A percentile compares a stretch with the other conserved stretches of the same genome.
These are phyloP conservation scores for Melanocharis versteri DNA, from an alignment of 2,113 vertebrate species.

Conservation along the genomic window DNA sequence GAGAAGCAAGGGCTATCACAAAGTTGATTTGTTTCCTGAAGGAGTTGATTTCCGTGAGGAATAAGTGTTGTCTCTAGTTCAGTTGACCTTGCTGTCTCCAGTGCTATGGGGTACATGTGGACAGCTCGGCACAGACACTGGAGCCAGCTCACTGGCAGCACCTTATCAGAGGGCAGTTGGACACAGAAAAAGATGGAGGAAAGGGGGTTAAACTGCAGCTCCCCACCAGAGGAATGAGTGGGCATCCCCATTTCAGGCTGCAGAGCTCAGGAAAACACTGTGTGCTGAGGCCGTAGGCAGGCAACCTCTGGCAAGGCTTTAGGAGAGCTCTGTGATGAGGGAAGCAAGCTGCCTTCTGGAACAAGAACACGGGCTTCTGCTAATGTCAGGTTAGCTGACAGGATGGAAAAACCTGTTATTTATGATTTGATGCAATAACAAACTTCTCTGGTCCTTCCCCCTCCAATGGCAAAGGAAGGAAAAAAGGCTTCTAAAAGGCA, in stretches of 20 bases:
- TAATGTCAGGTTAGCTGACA: not conserved
- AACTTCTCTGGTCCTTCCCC: not conserved
- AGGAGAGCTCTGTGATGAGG: not conserved
- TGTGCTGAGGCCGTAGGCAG: rapidly evolving
- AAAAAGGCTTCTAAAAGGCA: not conserved
- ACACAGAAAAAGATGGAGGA: not conserved
- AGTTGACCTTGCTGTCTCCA: not conserved
- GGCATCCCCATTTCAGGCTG: rapidly evolving
- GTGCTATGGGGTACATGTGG: rapidly evolving
- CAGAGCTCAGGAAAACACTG: not conserved
- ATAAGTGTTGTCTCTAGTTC: not conserved
- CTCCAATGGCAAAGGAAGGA: not conserved
- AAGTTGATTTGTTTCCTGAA: not conserved
- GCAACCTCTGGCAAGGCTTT: not conserved
- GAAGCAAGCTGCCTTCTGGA: not conserved
- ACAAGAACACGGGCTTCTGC: not conserved
- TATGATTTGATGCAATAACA: not conserved
- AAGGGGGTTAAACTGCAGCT: not conserved
- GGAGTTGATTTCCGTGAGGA: not conserved
- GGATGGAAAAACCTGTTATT: not conserved
- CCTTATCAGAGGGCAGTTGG: not conserved
- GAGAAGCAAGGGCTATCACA: not conserved
- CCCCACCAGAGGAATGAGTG: rapidly evolving
- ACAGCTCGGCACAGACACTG: not conserved
- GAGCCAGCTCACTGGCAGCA: not conserved